Evolutionary conservation across 2,113 vertebrate genomes (phyloP).

Genomic region (Sakesphorus luctuosus): DNA sequence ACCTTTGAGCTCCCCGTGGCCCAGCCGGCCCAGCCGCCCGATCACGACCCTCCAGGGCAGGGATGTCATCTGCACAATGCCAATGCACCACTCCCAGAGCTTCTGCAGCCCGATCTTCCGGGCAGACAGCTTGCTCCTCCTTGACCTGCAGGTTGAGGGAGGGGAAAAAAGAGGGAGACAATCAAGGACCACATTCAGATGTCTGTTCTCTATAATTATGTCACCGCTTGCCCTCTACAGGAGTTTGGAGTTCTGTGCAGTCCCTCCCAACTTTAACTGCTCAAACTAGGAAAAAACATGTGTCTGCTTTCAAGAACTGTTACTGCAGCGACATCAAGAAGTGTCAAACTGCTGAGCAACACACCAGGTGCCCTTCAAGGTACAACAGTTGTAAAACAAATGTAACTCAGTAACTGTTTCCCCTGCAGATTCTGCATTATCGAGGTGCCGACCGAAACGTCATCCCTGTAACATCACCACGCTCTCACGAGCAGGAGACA

Average conservation of each 20-base stretch:
- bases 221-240: neutral
- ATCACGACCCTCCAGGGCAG: slow-evolving; percentile 97
- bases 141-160: slow-evolving; percentile 74
- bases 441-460: neutral
- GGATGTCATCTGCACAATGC: slow-evolving; percentile 95
- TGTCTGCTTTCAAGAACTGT: neutral
- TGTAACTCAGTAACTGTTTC: neutral
- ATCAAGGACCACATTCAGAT: neutral
- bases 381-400: neutral
- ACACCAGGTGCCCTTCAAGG: neutral
- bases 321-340: neutral
- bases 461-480: neutral
- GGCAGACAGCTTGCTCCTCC: slow-evolving; percentile 90
- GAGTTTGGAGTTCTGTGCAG: neutral
- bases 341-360: neutral
- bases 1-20: slow-evolving; percentile 97
- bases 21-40: slow-evolving; percentile 92
- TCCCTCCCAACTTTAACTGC: neutral
- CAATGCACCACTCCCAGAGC: slow-evolving; percentile 96
- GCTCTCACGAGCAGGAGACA: neutral
- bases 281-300: neutral
- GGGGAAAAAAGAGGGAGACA: neutral
- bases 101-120: slow-evolving; percentile 95
- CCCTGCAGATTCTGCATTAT: neutral
- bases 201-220: neutral